Evolutionary conservation across 2,888 invertebrate species (phyloP).

Genomic region (Aelia acuminata): DNA sequence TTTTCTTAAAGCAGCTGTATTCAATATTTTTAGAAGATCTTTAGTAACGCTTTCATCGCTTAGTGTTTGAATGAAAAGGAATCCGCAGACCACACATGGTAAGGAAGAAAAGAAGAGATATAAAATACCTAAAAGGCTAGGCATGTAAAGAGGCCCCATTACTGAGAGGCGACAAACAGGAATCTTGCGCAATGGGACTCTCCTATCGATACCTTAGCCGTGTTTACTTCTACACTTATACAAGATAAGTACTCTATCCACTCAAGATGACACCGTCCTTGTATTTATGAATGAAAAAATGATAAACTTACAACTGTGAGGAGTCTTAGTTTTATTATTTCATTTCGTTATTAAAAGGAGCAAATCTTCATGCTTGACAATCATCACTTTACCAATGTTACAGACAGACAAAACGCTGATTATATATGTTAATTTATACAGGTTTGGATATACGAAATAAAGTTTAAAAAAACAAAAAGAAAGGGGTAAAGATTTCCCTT

Average conservation of each 20-base stretch:
- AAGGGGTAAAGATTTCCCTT: too few species aligned
- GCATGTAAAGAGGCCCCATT: slow-evolving; percentile 45
- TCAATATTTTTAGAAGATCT: too few species aligned
- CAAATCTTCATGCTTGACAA: too few species aligned
- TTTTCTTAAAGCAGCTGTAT: too few species aligned
- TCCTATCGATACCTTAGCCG: background rate
- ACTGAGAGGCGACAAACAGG: slow-evolving; percentile 10
- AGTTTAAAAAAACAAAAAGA: too few species aligned
- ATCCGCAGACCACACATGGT: background rate
- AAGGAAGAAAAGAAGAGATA: background rate
- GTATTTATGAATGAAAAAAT: background rate
- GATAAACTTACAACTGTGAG: background rate
- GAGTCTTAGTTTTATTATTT: too few species aligned
- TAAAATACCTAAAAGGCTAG: slow-evolving; percentile 1
- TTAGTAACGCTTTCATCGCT: too few species aligned
- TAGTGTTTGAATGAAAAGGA: background rate
- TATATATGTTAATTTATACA: too few species aligned
- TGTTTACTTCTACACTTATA: background rate
- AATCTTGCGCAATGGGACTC: slow-evolving; percentile 20
- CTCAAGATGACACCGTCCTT: background rate
- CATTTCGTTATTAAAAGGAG: too few species aligned
- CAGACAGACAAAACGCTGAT: too few species aligned
- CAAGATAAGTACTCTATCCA: background rate
- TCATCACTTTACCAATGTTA: too few species aligned
- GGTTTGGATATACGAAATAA: too few species aligned